Conservation (phyloP, 2,113 vertebrate genomes). For the Serinus canaria region DNA sequence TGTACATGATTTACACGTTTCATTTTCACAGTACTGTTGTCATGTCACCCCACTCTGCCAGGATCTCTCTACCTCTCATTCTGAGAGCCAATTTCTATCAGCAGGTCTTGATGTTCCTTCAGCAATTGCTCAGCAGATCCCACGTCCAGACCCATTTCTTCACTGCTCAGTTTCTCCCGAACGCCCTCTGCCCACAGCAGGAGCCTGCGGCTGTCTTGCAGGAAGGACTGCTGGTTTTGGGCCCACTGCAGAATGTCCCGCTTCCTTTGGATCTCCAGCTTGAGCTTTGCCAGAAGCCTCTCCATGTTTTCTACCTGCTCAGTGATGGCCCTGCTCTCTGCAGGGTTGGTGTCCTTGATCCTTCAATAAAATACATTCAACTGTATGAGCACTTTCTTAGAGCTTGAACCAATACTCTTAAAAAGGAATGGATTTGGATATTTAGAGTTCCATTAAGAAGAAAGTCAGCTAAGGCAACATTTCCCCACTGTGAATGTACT, state of each 20-base stretch:
- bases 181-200: slow-evolving; percentile 70
- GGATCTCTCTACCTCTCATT: slow-evolving; percentile 74
- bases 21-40: neutral
- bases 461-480: neutral
- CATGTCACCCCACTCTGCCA: neutral
- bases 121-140: slow-evolving; percentile 78
- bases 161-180: slow-evolving; percentile 70
- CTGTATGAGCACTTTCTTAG: neutral
- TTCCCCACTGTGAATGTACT: neutral
- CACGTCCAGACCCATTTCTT: slow-evolving; percentile 74
- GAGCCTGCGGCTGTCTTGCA: slow-evolving; percentile 75
- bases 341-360: slow-evolving; percentile 79
- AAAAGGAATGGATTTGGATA: neutral
- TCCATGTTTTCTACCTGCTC: slow-evolving; percentile 80
- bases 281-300: slow-evolving; percentile 71
- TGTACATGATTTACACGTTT: neutral
- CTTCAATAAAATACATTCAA: slow-evolving; percentile 56
- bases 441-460: neutral
- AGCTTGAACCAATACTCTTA: neutral
- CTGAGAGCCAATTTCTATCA: slow-evolving; percentile 76
- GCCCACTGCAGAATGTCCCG: slow-evolving; percentile 50
- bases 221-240: slow-evolving; percentile 70
- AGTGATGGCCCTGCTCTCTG: slow-evolving; percentile 77
- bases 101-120: slow-evolving; percentile 75
- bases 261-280: slow-evolving; percentile 57